phyloP scores from a whole-genome alignment of 2,797 vertebrate genomes.

The Manis pentadactyla region DNA sequence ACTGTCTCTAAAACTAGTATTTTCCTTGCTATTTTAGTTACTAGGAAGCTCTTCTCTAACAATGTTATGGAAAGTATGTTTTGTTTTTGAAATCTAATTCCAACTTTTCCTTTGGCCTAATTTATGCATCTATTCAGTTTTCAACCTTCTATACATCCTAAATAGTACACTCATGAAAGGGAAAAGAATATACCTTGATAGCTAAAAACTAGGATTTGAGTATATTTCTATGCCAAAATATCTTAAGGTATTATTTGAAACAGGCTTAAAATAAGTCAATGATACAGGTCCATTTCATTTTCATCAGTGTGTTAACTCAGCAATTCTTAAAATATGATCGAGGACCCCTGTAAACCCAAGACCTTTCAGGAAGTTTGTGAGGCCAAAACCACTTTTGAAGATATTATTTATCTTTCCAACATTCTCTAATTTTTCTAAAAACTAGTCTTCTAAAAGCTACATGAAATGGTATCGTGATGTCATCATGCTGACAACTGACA shows the following conservation, averaged over 20 bases:
- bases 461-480: not conserved
- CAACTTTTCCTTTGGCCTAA: not conserved
- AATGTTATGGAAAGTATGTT: not conserved
- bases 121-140: not conserved
- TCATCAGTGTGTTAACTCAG: not conserved
- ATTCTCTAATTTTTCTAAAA: not conserved
- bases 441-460: not conserved
- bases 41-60: conserved; percentile 15
- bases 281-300: not conserved
- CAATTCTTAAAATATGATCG: not conserved
- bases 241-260: not conserved
- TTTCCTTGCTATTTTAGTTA: not conserved
- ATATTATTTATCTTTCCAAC: not conserved
- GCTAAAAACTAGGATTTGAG: not conserved
- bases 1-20: not conserved
- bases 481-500: not conserved
- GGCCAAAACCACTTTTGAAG: not conserved
- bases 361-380: not conserved
- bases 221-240: conserved; percentile 10
- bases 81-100: not conserved
- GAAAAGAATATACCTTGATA: not conserved
- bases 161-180: not conserved
- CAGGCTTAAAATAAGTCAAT: not conserved
- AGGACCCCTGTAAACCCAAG: not conserved
- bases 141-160: not conserved